Percentiles rank a stretch among this genome's conserved stretches.
These are phyloP conservation scores for Cyanoramphus novaezelandiae DNA, from an alignment of 2,113 vertebrate genomes.

Conservation along the genomic window DNA sequence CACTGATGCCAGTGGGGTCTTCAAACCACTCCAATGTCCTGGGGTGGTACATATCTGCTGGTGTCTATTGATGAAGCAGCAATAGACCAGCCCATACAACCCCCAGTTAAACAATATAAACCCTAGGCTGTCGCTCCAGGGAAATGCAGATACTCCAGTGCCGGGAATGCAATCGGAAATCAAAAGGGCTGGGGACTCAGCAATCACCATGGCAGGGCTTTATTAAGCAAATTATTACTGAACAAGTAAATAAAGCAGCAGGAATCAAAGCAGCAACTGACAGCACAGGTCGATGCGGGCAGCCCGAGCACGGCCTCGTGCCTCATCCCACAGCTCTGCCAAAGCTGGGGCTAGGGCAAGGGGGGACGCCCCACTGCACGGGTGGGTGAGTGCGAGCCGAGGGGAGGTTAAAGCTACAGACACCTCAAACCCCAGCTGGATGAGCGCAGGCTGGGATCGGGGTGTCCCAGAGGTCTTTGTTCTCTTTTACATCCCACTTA, in stretches of 20 bases:
- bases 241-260: constrained; percentile 40
- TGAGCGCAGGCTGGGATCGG: rapidly evolving
- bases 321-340: not conserved
- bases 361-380: rapidly evolving
- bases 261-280: not conserved
- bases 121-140: not conserved
- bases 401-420: not conserved
- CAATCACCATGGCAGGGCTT: not conserved
- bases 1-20: not conserved
- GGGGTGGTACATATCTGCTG: not conserved
- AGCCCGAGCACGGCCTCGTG: rapidly evolving
- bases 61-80: not conserved
- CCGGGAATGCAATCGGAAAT: not conserved
- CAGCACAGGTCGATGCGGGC: not conserved
- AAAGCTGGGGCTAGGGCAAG: rapidly evolving
- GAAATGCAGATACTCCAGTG: rapidly evolving
- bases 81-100: not conserved
- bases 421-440: not conserved
- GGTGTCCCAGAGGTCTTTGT: rapidly evolving
- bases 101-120: rapidly evolving
- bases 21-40: not conserved
- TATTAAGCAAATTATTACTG: constrained; percentile 40
- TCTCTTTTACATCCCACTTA: not conserved
- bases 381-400: not conserved
- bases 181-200: not conserved